Base-by-base conservation (phyloP, 2,113 vertebrate species). In the Proteles cristata region DNA sequence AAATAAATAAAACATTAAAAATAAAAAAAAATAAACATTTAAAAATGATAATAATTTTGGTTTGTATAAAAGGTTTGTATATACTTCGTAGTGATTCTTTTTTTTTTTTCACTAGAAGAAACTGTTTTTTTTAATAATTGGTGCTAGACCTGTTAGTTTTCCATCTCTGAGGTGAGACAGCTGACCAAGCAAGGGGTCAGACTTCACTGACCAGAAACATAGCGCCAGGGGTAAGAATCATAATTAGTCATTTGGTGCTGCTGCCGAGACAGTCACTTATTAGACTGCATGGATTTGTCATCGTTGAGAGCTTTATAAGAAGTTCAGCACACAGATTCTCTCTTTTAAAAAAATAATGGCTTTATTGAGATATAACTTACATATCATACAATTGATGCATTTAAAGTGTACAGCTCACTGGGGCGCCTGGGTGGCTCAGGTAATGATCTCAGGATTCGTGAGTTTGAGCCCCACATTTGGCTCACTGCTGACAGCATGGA, bases 111-210 rank as follows among this genome's bases (percentile, higher is more conserved):
- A 11, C 25, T 43, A 0, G 5, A 39, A 11, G 35, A 92, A 26
- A 65, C 26, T 65, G 61, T 65, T 50, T 48, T 45, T 45, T 11
- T 26, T 7, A 11, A 33, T 58, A 92, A 83, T 87, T 25, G 77
- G 61, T 39, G 25, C 23, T n/a, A 25, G 15, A 55, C 31, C 43
- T 92, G 90, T 83, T 87, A 33, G 43, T 86, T 87, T 92, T 79
- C 74, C 23, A 25, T 81, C 88, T 97, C 88, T 45, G 21, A 87
- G 68, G 82, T 90, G 69, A 92, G 48, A 82, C 48, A 50, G 23
- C 61, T 55, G 68, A 26, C 94, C 93, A 80, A 43, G 33, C 28
- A 23, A 74, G 91, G 86, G 76, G n/a, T n/a, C n/a, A n/a, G n/a
- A n/a, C n/a, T n/a, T n/a, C 23, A 4, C 48, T 0, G 7, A 65